phyloP scores from a whole-genome alignment of 2,113 vertebrate species.

The Podiceps cristatus region DNA sequence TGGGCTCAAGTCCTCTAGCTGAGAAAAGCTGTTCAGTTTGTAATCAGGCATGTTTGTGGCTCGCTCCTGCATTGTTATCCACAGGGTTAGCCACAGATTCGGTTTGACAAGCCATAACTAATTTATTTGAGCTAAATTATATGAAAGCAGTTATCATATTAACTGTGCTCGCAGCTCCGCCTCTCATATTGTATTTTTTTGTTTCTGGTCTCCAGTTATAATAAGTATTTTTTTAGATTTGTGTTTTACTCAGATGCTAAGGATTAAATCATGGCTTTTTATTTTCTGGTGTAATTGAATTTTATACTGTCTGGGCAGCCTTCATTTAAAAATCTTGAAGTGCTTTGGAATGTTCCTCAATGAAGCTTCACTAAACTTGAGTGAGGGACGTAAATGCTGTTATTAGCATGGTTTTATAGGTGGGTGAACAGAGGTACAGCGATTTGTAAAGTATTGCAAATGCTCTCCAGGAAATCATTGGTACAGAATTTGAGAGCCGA shows the following conservation, averaged over 20 bases:
- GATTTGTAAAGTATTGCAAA: neutral
- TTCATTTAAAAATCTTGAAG: neutral
- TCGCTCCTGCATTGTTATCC: neutral
- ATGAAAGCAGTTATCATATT: slow-evolving; percentile 10
- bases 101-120: slow-evolving; percentile 36
- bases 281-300: slow-evolving; percentile 15
- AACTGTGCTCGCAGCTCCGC: neutral
- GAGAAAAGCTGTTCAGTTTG: neutral
- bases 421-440: neutral
- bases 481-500: neutral
- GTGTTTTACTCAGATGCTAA: neutral
- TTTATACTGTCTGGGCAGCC: neutral
- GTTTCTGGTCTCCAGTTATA: neutral
- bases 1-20: neutral
- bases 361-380: slow-evolving; percentile 15
- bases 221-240: neutral
- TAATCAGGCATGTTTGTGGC: neutral
- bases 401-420: neutral
- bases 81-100: neutral
- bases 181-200: neutral
- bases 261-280: neutral
- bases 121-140: slow-evolving; percentile 26
- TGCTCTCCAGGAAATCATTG: neutral
- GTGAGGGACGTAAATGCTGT: slow-evolving; percentile 2
- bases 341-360: neutral